Percentiles rank a stretch among this genome's conserved stretches.
These are phyloP conservation scores for Falcaria lacertinaria DNA, from an alignment of 2,888 invertebrate species.

Conservation along the genomic window DNA sequence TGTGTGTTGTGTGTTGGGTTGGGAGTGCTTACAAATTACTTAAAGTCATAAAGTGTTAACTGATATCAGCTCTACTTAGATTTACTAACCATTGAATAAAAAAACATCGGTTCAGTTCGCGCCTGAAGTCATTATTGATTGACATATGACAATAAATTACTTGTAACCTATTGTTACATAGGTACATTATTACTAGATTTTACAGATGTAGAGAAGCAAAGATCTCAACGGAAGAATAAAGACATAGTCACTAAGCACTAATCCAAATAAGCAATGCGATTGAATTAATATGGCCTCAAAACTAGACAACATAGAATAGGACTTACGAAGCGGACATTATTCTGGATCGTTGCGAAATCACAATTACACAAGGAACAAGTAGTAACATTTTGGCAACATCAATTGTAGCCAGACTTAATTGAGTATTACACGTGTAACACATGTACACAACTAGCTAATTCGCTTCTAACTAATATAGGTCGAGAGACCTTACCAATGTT, in stretches of 20 bases:
- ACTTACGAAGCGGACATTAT: neutral
- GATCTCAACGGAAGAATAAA: too few species aligned
- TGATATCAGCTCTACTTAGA: too few species aligned
- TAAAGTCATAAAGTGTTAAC: too few species aligned
- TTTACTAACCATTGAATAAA: too few species aligned
- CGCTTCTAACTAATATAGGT: neutral
- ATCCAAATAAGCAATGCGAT: too few species aligned
- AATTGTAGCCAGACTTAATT: neutral
- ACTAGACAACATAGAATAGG: too few species aligned
- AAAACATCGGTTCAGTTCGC: constrained; percentile 39
- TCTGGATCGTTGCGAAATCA: neutral
- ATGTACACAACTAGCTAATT: neutral
- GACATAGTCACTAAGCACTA: too few species aligned
- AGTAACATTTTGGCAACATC: neutral
- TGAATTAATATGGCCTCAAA: too few species aligned
- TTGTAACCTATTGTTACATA: constrained; percentile 21
- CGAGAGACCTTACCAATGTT: neutral
- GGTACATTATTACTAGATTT: neutral
- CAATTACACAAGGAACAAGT: neutral
- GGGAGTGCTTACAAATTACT: too few species aligned
- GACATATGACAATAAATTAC: constrained; percentile 31
- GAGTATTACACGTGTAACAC: neutral
- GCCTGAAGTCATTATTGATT: constrained; percentile 31
- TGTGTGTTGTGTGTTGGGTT: too few species aligned
- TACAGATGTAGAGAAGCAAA: too few species aligned